Base-by-base conservation (phyloP, 2,797 vertebrate genomes). In the Gadopsis bispinosus region DNA sequence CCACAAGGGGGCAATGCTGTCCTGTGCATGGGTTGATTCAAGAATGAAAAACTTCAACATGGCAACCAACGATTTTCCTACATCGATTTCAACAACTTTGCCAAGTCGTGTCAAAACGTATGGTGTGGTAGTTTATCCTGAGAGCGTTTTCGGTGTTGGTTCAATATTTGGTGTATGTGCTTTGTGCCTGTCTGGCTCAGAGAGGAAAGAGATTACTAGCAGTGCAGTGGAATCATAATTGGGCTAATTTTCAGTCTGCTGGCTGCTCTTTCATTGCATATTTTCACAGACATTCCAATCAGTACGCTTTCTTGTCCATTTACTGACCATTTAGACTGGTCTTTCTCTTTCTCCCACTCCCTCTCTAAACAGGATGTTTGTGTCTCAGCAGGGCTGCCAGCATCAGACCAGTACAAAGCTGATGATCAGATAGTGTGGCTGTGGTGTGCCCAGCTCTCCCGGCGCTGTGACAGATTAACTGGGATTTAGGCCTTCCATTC, bases 311-410 rank as follows among this genome's bases (percentile, higher is more conserved):
- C 80, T 11, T 20, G 35, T 76, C 60, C 70, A 37, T 70, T 55
- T 58, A 69, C 39, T 26, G 51, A 31, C 33, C 14, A 69, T 73
- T 80, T 50, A n/a, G 35, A 22, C 39, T 63, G 77, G 70, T 69
- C 61, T 80, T 74, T 78, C 68, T 73, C 19, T 31, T 67, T 80
- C 77, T 58, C 85, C 70, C 79, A 26, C 75, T 80, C 81, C 68
- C 86, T 77, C 83, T 87, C 69, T 88, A 93, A 94, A 95, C 95
- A 95, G 95, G 94, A 96, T 95, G 95, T 95, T 94, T 94, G 92
- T 89, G 89, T 92, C 91, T 91, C 91, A 85, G 69, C 13, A 75
- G 90, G 87, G 78, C 83, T 37, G 83, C 68, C 65, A 31, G 71
- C 86, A 65, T 76, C 73, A 84, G 89, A 92, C 81, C 87, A 90